Evolutionary conservation across 1,140 invertebrate genomes (phyloP), one percentile per base, ranked within the genome.

Genomic region (Trichoplusia ni): DNA sequence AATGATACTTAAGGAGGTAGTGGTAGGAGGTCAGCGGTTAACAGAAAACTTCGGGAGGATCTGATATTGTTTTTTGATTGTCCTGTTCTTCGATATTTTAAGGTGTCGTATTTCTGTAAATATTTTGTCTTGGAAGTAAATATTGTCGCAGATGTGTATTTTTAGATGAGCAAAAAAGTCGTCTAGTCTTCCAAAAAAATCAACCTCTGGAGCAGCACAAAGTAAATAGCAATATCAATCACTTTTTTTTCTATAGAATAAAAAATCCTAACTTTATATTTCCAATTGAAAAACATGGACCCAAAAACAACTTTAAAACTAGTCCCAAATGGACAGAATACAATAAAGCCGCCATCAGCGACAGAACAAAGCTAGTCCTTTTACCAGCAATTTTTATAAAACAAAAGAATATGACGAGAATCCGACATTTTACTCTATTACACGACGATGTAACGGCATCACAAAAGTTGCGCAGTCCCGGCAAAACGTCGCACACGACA

Each of bases 401-500:
- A 53, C 49, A 53, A 53, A 53, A 21, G 49, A 37, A 53, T 33
- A 35, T 23, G 18, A 35, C 16, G 18, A 53, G 19, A 13, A 23
- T 53, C 46, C 46, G 49, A 21, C 49, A 37, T 53, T 53, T 27
- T 58, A 16, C 37, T 42, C 6, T 29, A 27, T 21, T 19, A 19
- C 9, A 18, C 23, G 35, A 40, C 53, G 21, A 23, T 33, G 56
- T 37, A 60, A 60, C 42, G 18, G 42, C 33, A 60, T 60, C 40
- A 47, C 56, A 60, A 60, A 60, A 46, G 56, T 58, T 60, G 21
- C 29, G 27, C 29, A 27, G 54, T 37, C n/a, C 38, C 23, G 16
- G 25, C 38, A 44, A 58, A 58, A 42, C 47, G 58, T 42, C 8
- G 49, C 75, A 74, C 69, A 65, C 71, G 67, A 80, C 71, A 73